Percentiles rank a stretch among this genome's conserved stretches.
phyloP scores from a whole-genome alignment of 2,888 invertebrate species.

The Lithophane ornitopus region DNA sequence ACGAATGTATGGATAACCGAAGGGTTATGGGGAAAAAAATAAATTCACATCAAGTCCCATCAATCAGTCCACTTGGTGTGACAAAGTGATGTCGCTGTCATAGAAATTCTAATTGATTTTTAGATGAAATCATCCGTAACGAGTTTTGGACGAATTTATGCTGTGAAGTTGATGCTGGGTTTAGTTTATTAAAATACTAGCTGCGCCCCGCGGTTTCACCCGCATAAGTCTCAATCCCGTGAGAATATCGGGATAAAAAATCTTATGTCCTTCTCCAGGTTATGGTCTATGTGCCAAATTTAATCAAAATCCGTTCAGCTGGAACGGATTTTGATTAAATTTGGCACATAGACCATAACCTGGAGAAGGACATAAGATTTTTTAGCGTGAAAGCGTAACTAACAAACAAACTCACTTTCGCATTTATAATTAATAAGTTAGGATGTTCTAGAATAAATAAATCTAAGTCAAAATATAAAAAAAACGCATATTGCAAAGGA shows the following conservation, averaged over 20 bases:
- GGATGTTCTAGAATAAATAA: slow-evolving; percentile 4
- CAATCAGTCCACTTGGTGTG: slow-evolving; percentile 81
- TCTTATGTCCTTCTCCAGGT: too few relatives aligned
- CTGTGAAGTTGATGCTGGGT: slow-evolving; percentile 16
- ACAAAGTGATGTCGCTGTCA: slow-evolving; percentile 78
- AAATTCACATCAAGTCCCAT: slow-evolving; percentile 81
- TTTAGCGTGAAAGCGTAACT: too few relatives aligned
- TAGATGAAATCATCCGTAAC: slow-evolving; percentile 72
- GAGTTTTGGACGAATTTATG: slow-evolving; percentile 35
- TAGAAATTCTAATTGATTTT: slow-evolving; percentile 82
- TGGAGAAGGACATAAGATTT: too few relatives aligned
- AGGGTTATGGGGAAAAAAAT: slow-evolving; percentile 77
- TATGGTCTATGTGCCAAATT: too few relatives aligned
- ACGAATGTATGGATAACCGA: slow-evolving; percentile 72
- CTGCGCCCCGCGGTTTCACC: too few relatives aligned
- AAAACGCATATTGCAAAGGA: neutral
- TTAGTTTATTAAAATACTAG: slow-evolving; percentile 15
- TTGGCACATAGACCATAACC: too few relatives aligned
- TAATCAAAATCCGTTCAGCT: too few relatives aligned
- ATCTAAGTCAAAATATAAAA: neutral
- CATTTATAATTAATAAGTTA: too few relatives aligned
- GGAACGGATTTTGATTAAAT: too few relatives aligned
- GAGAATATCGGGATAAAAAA: too few relatives aligned
- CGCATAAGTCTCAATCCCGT: too few relatives aligned
- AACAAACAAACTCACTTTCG: too few relatives aligned